These are phyloP conservation scores for Electrophaes corylata DNA, from an alignment of 2,888 invertebrate species.

Conservation along the genomic window DNA sequence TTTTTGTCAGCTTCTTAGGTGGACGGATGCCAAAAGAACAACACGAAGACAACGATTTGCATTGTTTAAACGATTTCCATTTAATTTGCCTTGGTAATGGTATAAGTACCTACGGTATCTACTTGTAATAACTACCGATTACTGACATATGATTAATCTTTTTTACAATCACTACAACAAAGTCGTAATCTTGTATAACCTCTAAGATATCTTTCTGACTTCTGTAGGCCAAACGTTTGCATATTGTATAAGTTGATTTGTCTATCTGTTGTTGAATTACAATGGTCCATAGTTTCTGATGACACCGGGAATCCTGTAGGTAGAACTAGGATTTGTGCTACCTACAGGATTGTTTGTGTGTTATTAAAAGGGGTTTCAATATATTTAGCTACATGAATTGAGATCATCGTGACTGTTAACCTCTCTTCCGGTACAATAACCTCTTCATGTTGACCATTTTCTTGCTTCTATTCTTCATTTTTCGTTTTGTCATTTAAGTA, in stretches of 20 bases:
- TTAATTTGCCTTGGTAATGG: neutral
- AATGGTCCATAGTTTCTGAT: neutral
- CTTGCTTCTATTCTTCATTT: slow-evolving; percentile 31
- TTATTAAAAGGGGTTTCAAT: neutral
- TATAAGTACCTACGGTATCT: neutral
- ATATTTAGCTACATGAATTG: slow-evolving; percentile 17
- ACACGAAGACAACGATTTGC: slow-evolving; percentile 16
- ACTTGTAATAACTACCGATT: neutral
- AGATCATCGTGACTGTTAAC: slow-evolving; percentile 34
- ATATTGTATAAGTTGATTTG: neutral
- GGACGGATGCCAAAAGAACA: slow-evolving; percentile 59
- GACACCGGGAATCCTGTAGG: no score
- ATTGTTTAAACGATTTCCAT: slow-evolving; percentile 15
- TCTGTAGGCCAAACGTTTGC: no score
- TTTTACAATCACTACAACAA: slow-evolving; percentile 1
- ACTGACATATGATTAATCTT: neutral
- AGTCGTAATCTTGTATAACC: neutral
- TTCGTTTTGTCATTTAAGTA: slow-evolving; percentile 25
- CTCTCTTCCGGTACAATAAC: slow-evolving; percentile 39
- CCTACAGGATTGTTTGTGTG: no score
- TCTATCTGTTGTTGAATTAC: neutral
- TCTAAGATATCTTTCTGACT: neutral
- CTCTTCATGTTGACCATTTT: slow-evolving; percentile 36
- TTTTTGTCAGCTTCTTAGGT: slow-evolving; percentile 54
- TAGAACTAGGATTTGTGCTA: neutral